phyloP scores from a whole-genome alignment of 2,888 invertebrate species.

The Diarsia rubi region DNA sequence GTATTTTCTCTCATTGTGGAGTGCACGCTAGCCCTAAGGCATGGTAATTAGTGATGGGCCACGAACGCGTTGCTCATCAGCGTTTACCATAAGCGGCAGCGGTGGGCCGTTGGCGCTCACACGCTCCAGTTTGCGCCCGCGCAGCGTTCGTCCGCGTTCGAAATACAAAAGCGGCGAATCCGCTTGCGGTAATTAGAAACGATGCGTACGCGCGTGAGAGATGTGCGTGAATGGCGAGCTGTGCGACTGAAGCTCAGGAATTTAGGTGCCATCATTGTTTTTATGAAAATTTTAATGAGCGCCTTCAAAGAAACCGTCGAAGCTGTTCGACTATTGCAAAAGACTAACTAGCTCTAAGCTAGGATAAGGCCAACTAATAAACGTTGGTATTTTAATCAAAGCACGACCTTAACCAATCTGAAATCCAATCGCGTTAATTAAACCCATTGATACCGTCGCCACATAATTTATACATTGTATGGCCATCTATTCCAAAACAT shows the following conservation, averaged over 20 bases:
- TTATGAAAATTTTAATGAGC: constrained; percentile 56
- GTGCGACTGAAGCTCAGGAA: constrained; percentile 46
- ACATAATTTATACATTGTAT: constrained; percentile 56
- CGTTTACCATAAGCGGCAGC: constrained; percentile 70
- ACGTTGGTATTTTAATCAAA: constrained; percentile 60
- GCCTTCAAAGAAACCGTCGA: constrained; percentile 30
- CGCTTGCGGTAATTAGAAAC: constrained; percentile 67
- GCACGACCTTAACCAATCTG: constrained; percentile 54
- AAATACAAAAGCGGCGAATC: constrained; percentile 68
- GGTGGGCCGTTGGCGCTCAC: constrained; percentile 71
- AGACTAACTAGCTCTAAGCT: constrained; percentile 15
- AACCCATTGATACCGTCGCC: constrained; percentile 54
- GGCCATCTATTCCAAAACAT: constrained; percentile 60
- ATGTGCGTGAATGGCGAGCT: constrained; percentile 61
- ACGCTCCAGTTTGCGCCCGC: constrained; percentile 79
- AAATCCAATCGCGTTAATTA: constrained; percentile 63
- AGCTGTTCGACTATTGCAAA: constrained; percentile 19
- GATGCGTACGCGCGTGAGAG: constrained; percentile 57
- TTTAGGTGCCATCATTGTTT: constrained; percentile 53
- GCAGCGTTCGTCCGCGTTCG: constrained; percentile 63
- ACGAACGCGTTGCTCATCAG: constrained; percentile 72
- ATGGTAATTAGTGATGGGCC: constrained; percentile 73
- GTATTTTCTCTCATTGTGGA: constrained; percentile 49
- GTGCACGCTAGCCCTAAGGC: constrained; percentile 57
- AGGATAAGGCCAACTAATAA: constrained; percentile 45